Percentiles rank a stretch among this genome's conserved stretches.
Conservation (phyloP, 2,888 invertebrate genomes). For the Heliconius ethilla region DNA sequence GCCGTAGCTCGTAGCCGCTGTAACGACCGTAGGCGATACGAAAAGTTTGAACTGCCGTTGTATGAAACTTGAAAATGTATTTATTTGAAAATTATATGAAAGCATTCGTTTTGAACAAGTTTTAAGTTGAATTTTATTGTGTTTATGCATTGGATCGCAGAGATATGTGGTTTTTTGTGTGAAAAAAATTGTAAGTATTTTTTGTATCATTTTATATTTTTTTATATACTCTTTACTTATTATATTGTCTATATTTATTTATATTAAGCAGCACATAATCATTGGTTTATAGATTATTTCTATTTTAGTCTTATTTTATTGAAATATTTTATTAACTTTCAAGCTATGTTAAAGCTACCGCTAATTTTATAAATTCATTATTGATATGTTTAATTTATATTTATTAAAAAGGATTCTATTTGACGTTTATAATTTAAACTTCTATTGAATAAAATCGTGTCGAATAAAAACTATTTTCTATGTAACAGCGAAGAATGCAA, state of each 20-base stretch:
- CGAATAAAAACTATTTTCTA: not conserved
- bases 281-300: no score
- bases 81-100: not conserved
- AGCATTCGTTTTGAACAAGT: conserved; percentile 19
- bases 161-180: conserved; percentile 42
- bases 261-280: no score
- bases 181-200: conserved; percentile 62
- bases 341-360: no score
- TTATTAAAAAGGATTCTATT: no score
- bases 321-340: no score
- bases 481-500: conserved; percentile 35
- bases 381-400: no score
- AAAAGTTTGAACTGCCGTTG: conserved; percentile 47
- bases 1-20: conserved; percentile 58
- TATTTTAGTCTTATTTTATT: no score
- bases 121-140: conserved; percentile 28
- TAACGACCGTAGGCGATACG: conserved; percentile 54
- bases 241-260: not conserved
- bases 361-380: no score
- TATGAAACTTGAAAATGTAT: conserved; percentile 29
- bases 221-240: not conserved
- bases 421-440: no score
- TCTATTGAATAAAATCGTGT: no score
- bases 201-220: not conserved
- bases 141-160: conserved; percentile 42